Evolutionary conservation across 2,797 vertebrate genomes (phyloP).

Genomic region (Clarias pachynema): DNA sequence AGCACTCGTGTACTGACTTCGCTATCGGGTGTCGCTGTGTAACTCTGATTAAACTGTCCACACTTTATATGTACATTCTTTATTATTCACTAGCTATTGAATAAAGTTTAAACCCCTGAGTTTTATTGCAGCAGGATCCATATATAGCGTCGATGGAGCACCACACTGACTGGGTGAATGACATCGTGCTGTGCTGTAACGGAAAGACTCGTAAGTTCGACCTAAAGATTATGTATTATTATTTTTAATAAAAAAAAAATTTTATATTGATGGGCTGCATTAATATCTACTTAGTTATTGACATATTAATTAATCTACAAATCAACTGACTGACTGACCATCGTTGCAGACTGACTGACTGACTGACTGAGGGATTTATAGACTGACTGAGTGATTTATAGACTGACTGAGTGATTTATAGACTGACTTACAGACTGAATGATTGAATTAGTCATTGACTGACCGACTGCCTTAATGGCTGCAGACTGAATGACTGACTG

Average conservation of each 20-base stretch:
- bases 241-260: no score
- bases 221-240: background rate
- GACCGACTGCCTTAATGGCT: background rate
- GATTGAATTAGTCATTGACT: background rate
- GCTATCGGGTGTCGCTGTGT: background rate
- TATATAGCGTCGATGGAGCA: slow-evolving; percentile 99
- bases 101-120: background rate
- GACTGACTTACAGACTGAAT: no score
- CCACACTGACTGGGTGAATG: slow-evolving; percentile 99
- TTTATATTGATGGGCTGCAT: no score
- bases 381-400: background rate
- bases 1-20: no score
- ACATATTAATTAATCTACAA: background rate
- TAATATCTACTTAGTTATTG: background rate
- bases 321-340: background rate
- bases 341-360: no score
- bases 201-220: slow-evolving; percentile 91
- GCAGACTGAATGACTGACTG: background rate
- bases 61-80: background rate
- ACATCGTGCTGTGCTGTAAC: slow-evolving; percentile 98
- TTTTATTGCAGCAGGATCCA: slow-evolving; percentile 86
- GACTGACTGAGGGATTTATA: no score
- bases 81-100: background rate
- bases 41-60: background rate
- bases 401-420: no score